These are phyloP conservation scores for Phalanger gymnotis DNA, from an alignment of 2,797 vertebrate species.

Conservation along the genomic window DNA sequence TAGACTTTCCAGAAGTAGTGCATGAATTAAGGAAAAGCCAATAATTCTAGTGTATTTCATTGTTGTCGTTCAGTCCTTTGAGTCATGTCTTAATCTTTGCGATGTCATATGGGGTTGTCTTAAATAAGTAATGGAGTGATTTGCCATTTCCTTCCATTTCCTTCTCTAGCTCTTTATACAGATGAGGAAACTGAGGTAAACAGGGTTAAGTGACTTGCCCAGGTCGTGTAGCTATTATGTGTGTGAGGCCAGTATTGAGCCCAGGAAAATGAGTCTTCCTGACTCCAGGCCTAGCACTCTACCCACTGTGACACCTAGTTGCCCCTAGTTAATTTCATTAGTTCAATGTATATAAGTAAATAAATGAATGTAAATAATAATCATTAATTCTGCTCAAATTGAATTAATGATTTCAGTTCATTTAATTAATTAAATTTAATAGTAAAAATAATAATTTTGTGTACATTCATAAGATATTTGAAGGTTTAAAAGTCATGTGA, in stretches of 20 bases:
- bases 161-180: neutral
- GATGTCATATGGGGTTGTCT: neutral
- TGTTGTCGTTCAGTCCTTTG: neutral
- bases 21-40: neutral
- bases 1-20: neutral
- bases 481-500: neutral
- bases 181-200: neutral
- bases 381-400: too few relatives aligned
- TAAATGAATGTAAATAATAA: too few relatives aligned
- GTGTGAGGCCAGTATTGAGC: neutral
- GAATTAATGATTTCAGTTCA: neutral
- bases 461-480: neutral
- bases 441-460: neutral
- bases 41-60: neutral
- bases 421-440: neutral
- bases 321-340: neutral
- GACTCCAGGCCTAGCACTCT: neutral
- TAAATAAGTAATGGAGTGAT: neutral
- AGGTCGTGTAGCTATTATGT: neutral
- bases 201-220: neutral
- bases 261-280: neutral
- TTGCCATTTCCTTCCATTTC: neutral
- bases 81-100: neutral
- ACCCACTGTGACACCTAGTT: neutral
- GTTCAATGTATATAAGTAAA: neutral